Percentiles rank a stretch among this genome's conserved stretches.
These are phyloP conservation scores for Eutolmus rufibarbis DNA, from an alignment of 2,888 invertebrate genomes.

Conservation along the genomic window DNA sequence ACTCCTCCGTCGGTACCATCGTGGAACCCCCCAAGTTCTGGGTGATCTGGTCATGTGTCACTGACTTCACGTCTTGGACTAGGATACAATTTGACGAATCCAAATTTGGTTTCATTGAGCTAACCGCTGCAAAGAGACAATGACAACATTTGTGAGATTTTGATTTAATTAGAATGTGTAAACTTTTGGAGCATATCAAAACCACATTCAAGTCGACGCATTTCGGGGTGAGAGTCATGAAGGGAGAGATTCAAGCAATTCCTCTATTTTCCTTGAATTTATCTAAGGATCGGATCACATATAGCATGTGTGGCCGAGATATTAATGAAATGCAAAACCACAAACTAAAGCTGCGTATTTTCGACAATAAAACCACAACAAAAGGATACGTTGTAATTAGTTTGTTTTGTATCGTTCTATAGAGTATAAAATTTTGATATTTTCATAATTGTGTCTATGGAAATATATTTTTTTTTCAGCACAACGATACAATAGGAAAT, in stretches of 20 bases:
- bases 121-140: slow-evolving; percentile 75
- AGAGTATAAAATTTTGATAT: too few species aligned
- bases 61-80: slow-evolving; percentile 78
- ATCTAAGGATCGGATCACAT: background rate
- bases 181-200: background rate
- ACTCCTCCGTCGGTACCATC: slow-evolving; percentile 79
- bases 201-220: background rate
- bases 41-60: slow-evolving; percentile 85
- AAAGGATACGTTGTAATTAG: background rate
- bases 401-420: too few species aligned
- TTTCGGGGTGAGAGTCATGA: background rate
- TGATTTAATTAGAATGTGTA: background rate
- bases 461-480: too few species aligned
- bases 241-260: background rate
- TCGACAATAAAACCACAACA: background rate
- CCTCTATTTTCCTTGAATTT: background rate
- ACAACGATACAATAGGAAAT: too few species aligned
- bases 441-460: too few species aligned
- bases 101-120: slow-evolving; percentile 88
- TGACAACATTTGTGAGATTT: slow-evolving; percentile 33
- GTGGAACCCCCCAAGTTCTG: slow-evolving; percentile 73
- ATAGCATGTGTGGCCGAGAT: background rate
- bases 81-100: slow-evolving; percentile 89
- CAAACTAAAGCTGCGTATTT: background rate
- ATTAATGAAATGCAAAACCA: background rate